These are phyloP conservation scores for Thereva nobilitata DNA, from an alignment of 2,888 invertebrate genomes.

Conservation along the genomic window DNA sequence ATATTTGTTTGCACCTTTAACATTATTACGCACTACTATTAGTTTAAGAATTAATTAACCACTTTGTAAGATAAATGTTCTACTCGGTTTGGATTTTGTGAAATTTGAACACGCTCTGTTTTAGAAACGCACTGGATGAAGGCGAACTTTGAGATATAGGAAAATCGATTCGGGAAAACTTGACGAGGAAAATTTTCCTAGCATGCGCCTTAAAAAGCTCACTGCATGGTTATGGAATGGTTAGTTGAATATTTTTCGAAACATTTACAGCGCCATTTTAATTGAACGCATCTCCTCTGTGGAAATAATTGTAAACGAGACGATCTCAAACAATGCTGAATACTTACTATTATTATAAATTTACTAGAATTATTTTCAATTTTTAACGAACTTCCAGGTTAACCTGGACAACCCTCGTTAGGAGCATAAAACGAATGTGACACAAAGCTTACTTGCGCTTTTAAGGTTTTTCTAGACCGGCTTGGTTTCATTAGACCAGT, in stretches of 20 bases:
- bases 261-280: too few species aligned
- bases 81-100: constrained; percentile 12
- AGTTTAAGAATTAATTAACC: constrained; percentile 4
- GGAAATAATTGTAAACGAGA: too few species aligned
- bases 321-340: too few species aligned
- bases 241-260: constrained; percentile 15
- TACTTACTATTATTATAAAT: too few species aligned
- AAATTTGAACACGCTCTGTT: constrained; percentile 13
- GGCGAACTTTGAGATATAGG: constrained; percentile 27
- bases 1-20: constrained; percentile 12
- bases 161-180: constrained; percentile 39
- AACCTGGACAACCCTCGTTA: too few species aligned
- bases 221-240: constrained; percentile 9
- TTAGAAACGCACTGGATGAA: constrained; percentile 27
- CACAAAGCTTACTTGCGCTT: too few species aligned
- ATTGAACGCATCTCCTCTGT: too few species aligned
- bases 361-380: too few species aligned
- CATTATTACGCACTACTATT: constrained; percentile 9
- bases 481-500: too few species aligned
- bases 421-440: too few species aligned
- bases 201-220: constrained; percentile 35
- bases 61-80: constrained; percentile 6
- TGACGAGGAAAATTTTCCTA: constrained; percentile 29
- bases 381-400: too few species aligned
- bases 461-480: too few species aligned